Percentiles rank a stretch among this genome's conserved stretches.
Evolutionary conservation across 2,113 vertebrate species (phyloP).

Genomic region (Psophia crepitans): DNA sequence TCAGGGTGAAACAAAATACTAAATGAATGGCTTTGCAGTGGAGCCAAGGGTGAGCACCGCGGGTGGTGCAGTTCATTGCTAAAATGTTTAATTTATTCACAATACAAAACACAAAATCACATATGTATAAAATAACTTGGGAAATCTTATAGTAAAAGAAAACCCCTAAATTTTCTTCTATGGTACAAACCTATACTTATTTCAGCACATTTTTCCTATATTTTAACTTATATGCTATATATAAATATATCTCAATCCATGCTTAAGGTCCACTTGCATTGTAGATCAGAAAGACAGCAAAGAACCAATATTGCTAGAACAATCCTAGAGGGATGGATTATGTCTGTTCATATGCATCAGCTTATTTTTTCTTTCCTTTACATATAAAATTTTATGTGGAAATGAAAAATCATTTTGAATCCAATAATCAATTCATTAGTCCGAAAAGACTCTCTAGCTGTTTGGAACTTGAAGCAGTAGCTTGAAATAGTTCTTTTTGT

Average conservation of each 20-base stretch:
- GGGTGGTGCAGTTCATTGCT: accelerated
- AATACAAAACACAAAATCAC: neutral
- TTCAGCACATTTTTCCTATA: neutral
- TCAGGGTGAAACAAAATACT: neutral
- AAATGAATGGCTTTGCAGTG: neutral
- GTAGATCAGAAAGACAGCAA: neutral
- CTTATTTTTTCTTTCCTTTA: neutral
- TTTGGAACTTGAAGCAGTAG: neutral
- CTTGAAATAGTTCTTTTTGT: neutral
- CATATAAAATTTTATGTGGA: neutral
- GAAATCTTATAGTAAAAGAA: neutral
- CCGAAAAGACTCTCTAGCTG: neutral
- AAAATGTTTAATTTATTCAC: neutral
- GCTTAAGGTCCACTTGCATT: neutral
- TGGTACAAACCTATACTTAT: neutral
- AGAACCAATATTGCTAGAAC: neutral
- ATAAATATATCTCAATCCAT: neutral
- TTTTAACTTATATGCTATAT: neutral
- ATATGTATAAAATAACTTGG: neutral
- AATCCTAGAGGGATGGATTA: neutral
- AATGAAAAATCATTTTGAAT: neutral
- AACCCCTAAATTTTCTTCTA: neutral
- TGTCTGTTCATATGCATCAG: neutral
- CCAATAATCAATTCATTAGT: neutral
- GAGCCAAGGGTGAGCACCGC: neutral